Evolutionary conservation across 2,888 invertebrate species (phyloP), one percentile per base, ranked within the genome.

Genomic region (Baccha elongata): DNA sequence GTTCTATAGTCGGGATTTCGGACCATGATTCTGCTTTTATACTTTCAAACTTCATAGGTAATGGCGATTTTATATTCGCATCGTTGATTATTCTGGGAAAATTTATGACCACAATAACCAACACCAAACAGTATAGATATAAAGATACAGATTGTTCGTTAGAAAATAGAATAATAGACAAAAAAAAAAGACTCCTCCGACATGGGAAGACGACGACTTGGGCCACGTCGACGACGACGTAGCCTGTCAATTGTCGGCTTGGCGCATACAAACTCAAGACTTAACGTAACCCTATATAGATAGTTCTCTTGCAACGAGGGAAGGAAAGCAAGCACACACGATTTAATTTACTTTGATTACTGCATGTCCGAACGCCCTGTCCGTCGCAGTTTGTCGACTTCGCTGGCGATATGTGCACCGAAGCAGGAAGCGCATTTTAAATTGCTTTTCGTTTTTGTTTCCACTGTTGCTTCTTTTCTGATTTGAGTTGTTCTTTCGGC

Each of bases 321-420:
- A 83, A 40, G 58, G 23, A 15, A 40, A 40, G 15, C 58, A 40
- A 58, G 76, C 62, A 67, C 67, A 76, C 62, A 68, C 68, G 68
- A 83, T 83, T 83, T 83, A 83, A 83, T 83, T 83, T 83, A 83
- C 83, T 78, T 83, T 83, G 83, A 83, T 83, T 83, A 37, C 83
- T 64, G 78, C 58, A 73, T 83, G 83, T 83, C 83, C 83, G 83
- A 83, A 72, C 64, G 64, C 83, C 78, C 58, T 78, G 78, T 55
- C 78, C 83, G 72, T 78, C 68, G 62, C 52, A 68, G 83, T 73
- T 68, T 64, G 69, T 64, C 81, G 68, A 53, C 72, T 29, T 46
- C 35, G 68, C 11, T 50, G 75, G 53, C 67, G 72, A 65, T 60
- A 60, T 83, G 78, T 67, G 83, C 78, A 64, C 83, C 78, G 72